Base-by-base conservation (phyloP, 2,888 invertebrate species). In the Pteria penguin region DNA sequence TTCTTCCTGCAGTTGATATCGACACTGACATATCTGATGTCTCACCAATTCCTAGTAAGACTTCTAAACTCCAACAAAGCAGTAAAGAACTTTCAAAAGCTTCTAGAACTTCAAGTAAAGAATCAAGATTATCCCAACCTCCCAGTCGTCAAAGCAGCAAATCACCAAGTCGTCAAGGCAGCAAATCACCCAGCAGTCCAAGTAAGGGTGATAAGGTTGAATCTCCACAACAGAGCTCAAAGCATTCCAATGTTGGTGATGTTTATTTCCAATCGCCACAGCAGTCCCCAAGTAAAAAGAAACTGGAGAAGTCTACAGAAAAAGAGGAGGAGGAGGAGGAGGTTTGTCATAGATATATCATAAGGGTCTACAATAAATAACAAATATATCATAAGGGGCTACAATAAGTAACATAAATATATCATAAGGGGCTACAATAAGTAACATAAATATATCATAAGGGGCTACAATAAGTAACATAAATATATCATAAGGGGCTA, bases 1-100 rank as follows among this genome's bases (percentile, higher is more conserved):
- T 89, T 14, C 73, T 88, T 29, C 89, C 89, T 14, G 80, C 86
- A 52, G 82, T 89, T n/a, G 89, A 89, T 75, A 88, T 88, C 57
- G 89, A 89, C 73, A 86, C 84, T 33, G 82, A 85, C 66, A 72
- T 85, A 24, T 86, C 88, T 0, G 84, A 86, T 29, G 74, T 81
- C n/a, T 87, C 88, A 18, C 81, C 80, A 24, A 60, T 84, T 65
- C 52, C 76, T 69, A 78, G 58, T 63, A 67, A 60, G 33, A 36
- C n/a, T 14, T n/a, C n/a, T n/a, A 27, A 33, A 63, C 52, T 55
- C 5, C 11, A 11, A 22, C 5, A 5, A 14, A 11, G 2, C 29
- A 27, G 57, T 65, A 18, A 60, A 71, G 31, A 32, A 14, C 24
- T 32, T 68, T 3, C 31, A 0, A 18, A 18, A 14, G 18, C 45